phyloP scores from a whole-genome alignment of 2,888 invertebrate species.

The Anoplius nigerrimus region DNA sequence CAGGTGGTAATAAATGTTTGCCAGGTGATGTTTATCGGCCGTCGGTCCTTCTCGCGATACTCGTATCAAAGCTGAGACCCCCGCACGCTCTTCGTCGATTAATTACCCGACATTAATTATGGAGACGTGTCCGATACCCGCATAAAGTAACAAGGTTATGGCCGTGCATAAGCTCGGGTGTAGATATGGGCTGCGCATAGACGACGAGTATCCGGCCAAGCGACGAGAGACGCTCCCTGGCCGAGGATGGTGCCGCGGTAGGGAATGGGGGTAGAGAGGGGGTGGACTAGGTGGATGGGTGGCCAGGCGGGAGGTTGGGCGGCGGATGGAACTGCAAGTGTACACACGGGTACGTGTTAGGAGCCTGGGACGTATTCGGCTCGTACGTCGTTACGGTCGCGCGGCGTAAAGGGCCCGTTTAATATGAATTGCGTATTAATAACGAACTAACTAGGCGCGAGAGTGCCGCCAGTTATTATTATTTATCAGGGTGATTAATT shows the following conservation, averaged over 20 bases:
- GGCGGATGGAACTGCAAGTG: background rate
- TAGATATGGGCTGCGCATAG: background rate
- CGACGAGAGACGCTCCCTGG: background rate
- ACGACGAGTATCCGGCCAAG: background rate
- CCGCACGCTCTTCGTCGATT: conserved; percentile 42
- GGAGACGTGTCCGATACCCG: conserved; percentile 38
- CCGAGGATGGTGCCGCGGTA: conserved; percentile 3
- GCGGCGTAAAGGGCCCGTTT: conserved; percentile 60
- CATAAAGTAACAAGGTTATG: conserved; percentile 33
- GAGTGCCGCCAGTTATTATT: conserved; percentile 68
- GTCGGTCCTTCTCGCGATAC: conserved; percentile 13
- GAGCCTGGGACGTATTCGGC: conserved; percentile 31
- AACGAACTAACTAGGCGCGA: conserved; percentile 69
- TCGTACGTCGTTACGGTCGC: conserved; percentile 49
- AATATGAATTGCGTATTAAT: conserved; percentile 75
- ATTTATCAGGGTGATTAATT: conserved; percentile 74
- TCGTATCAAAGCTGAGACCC: conserved; percentile 19
- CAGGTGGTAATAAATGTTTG: conserved; percentile 1
- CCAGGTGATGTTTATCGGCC: background rate
- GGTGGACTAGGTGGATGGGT: background rate
- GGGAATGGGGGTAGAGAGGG: no score
- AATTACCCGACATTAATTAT: conserved; percentile 53
- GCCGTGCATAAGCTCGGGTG: conserved; percentile 8
- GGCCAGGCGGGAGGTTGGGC: background rate
- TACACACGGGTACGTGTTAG: conserved; percentile 16